Evolutionary conservation across 2,113 vertebrate genomes (phyloP), one percentile per base, ranked within the genome.

Genomic region (Indicator maculatus): DNA sequence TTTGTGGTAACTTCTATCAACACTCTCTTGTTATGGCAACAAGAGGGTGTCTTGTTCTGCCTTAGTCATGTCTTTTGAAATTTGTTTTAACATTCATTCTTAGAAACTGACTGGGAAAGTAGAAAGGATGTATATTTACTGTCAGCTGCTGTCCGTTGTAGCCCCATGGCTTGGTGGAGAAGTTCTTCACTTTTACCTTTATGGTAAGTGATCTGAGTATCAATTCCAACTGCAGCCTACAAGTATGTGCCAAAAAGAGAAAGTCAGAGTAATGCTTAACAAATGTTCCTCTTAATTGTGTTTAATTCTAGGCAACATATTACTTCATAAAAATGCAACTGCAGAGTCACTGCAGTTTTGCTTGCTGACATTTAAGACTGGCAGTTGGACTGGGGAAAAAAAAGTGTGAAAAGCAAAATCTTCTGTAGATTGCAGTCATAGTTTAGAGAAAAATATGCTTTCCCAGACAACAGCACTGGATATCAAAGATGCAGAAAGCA

Each of bases 161-260:
- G 93, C 23, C 98, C 96, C 84, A 96, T 98, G 18, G 99, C 98
- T 96, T 92, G 97, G 81, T 87, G 97, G 78, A 99, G 98, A 71
- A 99, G 97, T 56, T 97, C 97, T 81, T 97, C 93, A 2, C 99
- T 99, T 97, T 98, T 97, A n/a, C 96, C 98, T 77, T 97, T 98
- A 81, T 98, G 98, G 88, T 98, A 98, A 47, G 86, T 91, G 13
- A 98, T 98, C 95, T 99, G 98, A 27, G 97, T 97, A 58, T 98
- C 98, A 90, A 99, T 98, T 74, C 97, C 98, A 81, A 81, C 93
- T 59, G 98, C 95, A 84, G 98, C 98, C 99, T 99, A 50, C 36
- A 96, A 93, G 77, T 50, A 80, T 56, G 93, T 95, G 77, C 47
- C 93, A 38, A 71, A 89, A 15, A 88, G 77, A 96, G 38, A 94